phyloP scores from a whole-genome alignment of 1,140 invertebrate species.

The Caenorhabditis elegans region WBcel235 BX284606.5:5174501-5175000 shows the following conservation, averaged over 20 bases:
- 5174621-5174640: background rate
- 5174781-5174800: constrained; percentile 82
- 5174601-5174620: no score
- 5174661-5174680: constrained; percentile 22
- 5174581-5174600: background rate
- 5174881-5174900: constrained; percentile 71
- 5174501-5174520: constrained; percentile 21
- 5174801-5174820: constrained; percentile 72
- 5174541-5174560: background rate
- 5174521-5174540: background rate
- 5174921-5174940: constrained; percentile 61
- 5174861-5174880: constrained; percentile 34
- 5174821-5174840: constrained; percentile 82
- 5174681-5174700: constrained; percentile 24
- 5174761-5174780: constrained; percentile 67
- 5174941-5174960: constrained; percentile 12
- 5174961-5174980: constrained; percentile 48
- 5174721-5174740: background rate
- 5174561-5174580: background rate
- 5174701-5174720: constrained; percentile 39
- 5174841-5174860: constrained; percentile 79
- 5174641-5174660: background rate
- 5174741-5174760: background rate
- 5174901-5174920: constrained; percentile 79
- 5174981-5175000: constrained; percentile 79